phyloP scores from a whole-genome alignment of 1,140 invertebrate genomes.

The Propsilocerus akamusi region DNA sequence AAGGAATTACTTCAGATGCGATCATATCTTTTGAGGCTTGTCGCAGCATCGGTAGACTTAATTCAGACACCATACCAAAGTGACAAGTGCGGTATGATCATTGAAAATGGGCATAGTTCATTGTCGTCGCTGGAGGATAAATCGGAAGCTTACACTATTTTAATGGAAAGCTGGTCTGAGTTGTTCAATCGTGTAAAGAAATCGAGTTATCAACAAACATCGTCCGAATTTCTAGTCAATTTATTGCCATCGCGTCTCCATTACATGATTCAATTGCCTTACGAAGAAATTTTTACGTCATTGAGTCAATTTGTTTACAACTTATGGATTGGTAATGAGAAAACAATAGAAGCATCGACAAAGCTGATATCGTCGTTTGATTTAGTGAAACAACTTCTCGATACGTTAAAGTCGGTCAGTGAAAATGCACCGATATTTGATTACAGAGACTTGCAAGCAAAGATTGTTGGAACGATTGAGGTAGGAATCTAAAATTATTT shows the following conservation, averaged over 20 bases:
- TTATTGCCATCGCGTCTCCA: constrained; percentile 20
- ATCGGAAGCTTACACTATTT: constrained; percentile 14
- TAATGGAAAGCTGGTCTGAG: constrained; percentile 18
- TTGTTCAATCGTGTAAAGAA: constrained; percentile 16
- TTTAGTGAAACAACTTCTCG: constrained; percentile 11
- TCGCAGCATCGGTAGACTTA: constrained; percentile 19
- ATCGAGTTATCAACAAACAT: constrained; percentile 19
- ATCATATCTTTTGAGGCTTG: constrained; percentile 15
- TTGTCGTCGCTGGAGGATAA: neutral
- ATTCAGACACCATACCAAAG: constrained; percentile 7
- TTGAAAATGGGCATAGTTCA: neutral
- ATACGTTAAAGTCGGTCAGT: constrained; percentile 16
- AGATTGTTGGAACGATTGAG: constrained; percentile 17
- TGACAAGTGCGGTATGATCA: neutral
- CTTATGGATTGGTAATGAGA: constrained; percentile 11
- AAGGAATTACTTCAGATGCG: constrained; percentile 19
- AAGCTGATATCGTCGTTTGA: constrained; percentile 15
- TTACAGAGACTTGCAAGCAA: constrained; percentile 15
- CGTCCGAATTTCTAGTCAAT: constrained; percentile 24
- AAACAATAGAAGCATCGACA: constrained; percentile 13
- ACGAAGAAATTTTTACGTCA: constrained; percentile 19
- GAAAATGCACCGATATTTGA: constrained; percentile 16
- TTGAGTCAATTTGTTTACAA: constrained; percentile 16
- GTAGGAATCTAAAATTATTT: constrained; percentile 8
- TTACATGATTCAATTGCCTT: constrained; percentile 17